Evolutionary conservation across 2,113 vertebrate genomes (phyloP).

Genomic region (Anseranas semipalmata): DNA sequence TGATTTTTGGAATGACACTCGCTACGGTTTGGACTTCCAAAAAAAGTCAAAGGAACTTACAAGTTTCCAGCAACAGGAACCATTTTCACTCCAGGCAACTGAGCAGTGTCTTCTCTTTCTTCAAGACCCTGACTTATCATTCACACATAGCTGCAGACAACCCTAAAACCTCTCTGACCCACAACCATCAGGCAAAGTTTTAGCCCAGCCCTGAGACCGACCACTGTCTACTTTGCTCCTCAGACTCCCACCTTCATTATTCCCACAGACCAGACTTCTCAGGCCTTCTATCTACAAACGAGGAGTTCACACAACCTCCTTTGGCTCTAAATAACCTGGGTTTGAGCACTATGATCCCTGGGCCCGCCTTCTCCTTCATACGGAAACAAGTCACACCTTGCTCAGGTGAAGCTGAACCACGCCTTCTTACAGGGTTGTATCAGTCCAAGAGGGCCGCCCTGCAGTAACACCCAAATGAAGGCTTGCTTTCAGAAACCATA

Average conservation of each 20-base stretch:
- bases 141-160: background rate
- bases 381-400: background rate
- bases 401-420: background rate
- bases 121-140: background rate
- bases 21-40: background rate
- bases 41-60: background rate
- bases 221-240: background rate
- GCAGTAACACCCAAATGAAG: background rate
- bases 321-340: background rate
- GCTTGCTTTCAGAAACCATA: background rate
- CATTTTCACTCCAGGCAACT: background rate
- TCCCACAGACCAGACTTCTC: background rate
- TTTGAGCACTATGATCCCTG: background rate
- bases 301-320: fast-evolving
- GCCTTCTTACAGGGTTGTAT: background rate
- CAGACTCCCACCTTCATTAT: background rate
- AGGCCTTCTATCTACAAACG: background rate
- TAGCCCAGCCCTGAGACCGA: background rate
- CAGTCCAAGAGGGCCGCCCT: background rate
- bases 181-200: background rate
- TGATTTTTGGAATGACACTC: background rate
- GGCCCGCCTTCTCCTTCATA: background rate
- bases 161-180: background rate
- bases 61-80: background rate
- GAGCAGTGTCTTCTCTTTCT: background rate